phyloP scores from a whole-genome alignment of 2,113 vertebrate species.

The Chionis minor region DNA sequence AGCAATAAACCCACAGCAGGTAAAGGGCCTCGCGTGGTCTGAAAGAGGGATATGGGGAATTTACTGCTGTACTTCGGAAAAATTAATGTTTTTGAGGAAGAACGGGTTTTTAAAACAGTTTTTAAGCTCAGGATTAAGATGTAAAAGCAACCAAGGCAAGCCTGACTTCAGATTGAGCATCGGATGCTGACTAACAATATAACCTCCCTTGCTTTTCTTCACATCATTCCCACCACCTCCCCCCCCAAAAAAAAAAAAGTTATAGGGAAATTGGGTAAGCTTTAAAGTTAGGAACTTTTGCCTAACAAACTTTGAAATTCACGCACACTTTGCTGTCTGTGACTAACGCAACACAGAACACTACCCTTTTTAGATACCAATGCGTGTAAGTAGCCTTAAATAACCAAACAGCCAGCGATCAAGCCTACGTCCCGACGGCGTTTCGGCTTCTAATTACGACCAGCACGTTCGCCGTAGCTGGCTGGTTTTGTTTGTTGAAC shows the following conservation, averaged over 20 bases:
- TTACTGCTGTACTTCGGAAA: neutral
- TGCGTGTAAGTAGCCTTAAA: no score
- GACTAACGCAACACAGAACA: fast-evolving
- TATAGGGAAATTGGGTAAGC: neutral
- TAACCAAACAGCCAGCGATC: no score
- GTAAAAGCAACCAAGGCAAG: neutral
- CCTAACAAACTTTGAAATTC: neutral
- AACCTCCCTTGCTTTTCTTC: neutral
- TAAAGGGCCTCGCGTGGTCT: no score
- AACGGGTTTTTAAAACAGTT: no score
- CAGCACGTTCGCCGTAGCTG: no score
- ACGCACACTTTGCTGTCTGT: fast-evolving
- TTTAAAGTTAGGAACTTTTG: neutral
- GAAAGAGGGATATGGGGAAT: neutral
- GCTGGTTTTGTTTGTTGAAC: no score
- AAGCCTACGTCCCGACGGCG: fast-evolving
- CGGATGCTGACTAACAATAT: no score
- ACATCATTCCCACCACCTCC: fast-evolving
- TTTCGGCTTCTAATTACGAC: fast-evolving
- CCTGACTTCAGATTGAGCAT: neutral
- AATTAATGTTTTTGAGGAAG: neutral
- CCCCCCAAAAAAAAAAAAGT: neutral
- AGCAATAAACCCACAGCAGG: neutral
- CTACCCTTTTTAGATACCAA: neutral
- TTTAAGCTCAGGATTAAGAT: neutral